phyloP scores from a whole-genome alignment of 2,797 vertebrate species.

The Salmo trutta region DNA sequence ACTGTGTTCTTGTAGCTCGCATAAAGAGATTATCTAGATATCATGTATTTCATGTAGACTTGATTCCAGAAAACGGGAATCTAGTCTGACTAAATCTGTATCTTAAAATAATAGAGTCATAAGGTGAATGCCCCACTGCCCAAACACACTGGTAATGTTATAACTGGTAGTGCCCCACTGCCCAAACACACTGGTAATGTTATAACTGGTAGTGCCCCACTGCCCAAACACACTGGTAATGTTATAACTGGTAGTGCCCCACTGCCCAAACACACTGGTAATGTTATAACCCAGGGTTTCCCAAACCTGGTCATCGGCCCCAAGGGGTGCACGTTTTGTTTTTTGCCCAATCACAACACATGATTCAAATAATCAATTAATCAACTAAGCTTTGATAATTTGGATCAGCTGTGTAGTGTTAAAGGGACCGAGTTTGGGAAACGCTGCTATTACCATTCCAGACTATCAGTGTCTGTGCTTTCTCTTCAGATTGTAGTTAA shows the following conservation, averaged over 20 bases:
- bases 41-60: neutral
- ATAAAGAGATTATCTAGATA: neutral
- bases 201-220: neutral
- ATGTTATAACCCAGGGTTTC: conserved; percentile 6
- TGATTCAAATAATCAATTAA: too few species aligned
- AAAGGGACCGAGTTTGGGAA: too few species aligned
- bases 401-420: too few species aligned
- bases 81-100: neutral
- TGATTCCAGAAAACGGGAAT: neutral
- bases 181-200: conserved; percentile 39
- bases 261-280: conserved; percentile 40
- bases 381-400: too few species aligned
- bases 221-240: conserved; percentile 41
- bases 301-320: too few species aligned
- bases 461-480: conserved; percentile 27
- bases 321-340: too few species aligned
- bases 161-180: conserved; percentile 3
- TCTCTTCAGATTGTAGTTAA: conserved; percentile 59
- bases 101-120: too few species aligned
- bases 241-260: neutral
- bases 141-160: conserved; percentile 33
- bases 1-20: neutral
- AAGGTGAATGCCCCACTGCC: conserved; percentile 31
- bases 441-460: neutral
- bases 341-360: too few species aligned